Evolutionary conservation across 2,888 invertebrate species (phyloP).

Genomic region (Acleris literana): DNA sequence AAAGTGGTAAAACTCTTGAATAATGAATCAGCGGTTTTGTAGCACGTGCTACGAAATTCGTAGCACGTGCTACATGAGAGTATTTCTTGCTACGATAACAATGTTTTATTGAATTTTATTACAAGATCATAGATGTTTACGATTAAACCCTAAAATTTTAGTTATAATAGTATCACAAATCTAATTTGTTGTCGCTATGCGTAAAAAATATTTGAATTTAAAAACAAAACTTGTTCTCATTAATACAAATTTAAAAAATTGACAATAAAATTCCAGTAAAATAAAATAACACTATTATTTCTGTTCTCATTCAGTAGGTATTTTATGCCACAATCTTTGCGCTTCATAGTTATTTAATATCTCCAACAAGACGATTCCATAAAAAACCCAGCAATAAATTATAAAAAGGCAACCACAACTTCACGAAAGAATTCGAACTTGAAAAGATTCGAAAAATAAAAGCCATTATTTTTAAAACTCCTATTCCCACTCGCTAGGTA

Average conservation of each 20-base stretch:
- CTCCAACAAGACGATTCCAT: constrained; percentile 2
- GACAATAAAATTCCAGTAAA: too few relatives aligned
- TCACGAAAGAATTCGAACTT: not conserved
- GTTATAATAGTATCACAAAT: too few relatives aligned
- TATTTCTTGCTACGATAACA: not conserved
- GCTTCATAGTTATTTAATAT: not conserved
- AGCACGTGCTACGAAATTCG: not conserved
- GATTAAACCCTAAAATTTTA: too few relatives aligned
- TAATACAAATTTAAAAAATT: too few relatives aligned
- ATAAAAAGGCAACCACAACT: not conserved
- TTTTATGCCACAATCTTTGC: not conserved
- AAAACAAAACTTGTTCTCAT: too few relatives aligned
- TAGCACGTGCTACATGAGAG: constrained; percentile 10
- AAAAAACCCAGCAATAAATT: constrained; percentile 37
- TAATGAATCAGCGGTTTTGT: not conserved
- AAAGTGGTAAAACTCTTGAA: not conserved
- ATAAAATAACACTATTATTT: too few relatives aligned
- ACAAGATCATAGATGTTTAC: too few relatives aligned
- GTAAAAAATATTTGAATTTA: too few relatives aligned
- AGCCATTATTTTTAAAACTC: too few relatives aligned
- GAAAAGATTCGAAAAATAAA: too few relatives aligned
- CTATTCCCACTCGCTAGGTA: constrained; percentile 4
- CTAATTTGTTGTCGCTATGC: too few relatives aligned
- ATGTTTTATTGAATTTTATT: not conserved
- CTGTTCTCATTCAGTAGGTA: not conserved